Base-by-base conservation (phyloP, 2,888 invertebrate genomes). In the Scotopteryx bipunctaria region DNA sequence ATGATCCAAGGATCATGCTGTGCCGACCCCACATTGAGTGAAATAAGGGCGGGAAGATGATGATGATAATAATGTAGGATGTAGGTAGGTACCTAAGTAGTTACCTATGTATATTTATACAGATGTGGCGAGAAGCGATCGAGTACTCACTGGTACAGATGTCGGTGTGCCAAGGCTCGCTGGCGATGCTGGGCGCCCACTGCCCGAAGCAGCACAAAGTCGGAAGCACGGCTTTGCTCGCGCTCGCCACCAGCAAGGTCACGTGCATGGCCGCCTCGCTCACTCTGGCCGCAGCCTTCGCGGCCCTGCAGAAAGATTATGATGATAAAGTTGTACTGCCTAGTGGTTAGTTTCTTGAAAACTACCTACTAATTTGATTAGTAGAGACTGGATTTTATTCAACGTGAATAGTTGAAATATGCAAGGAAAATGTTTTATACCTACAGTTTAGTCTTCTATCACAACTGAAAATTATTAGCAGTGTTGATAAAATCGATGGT, bases 121-220 rank as follows among this genome's bases (percentile, higher is more conserved):
- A 90, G 88, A 78, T 91, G 29, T 91, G 90, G 90, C 80, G 82
- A 0, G 79, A 84, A 32, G 90, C 91, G 1, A 63, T 86, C 14
- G 89, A 90, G 58, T 89, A 83, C 55, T 66, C 84, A 0, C 66
- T 91, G 0, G 46, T 91, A 6, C 77, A 91, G 63, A 80, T 88
- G 78, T 68, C 81, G 0, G 67, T 87, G 0, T 75, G 78, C 0
- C 86, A 87, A 57, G 91, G 91, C 0, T 76, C 86, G 0, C 67
- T 87, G 1, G 57, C 82, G 2, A 89, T 88, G 88, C 69, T 89
- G 2, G 89, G 89, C 3, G 67, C 86, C 0, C 79, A 79, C 55
- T 82, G 82, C 23, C 87, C 86, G 0, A 76, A 79, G 45, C 57
- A 73, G 6, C 81, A 81, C 40, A 65, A 61, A 29, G 67, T 88